Evolutionary conservation across 37 sponge, comb jelly and placozoan species (phyloP).

Genomic region (Oopsacas minuta): DNA sequence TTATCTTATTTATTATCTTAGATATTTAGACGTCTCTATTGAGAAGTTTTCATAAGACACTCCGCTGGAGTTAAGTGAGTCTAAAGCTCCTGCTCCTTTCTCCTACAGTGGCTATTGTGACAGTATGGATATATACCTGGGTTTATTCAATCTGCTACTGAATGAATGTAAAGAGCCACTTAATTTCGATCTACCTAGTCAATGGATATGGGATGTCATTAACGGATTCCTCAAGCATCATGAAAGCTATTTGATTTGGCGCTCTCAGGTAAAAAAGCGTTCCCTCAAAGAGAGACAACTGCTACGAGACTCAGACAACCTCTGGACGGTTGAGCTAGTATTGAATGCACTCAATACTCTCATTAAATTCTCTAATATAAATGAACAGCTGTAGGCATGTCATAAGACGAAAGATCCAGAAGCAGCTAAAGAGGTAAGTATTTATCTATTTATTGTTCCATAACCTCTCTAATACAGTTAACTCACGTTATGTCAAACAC

Average conservation of each 20-base stretch:
- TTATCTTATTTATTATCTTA: too few species aligned
- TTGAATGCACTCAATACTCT: conserved; percentile 89
- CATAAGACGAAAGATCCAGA: neutral
- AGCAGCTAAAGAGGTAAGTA: neutral
- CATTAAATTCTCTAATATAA: conserved; percentile 77
- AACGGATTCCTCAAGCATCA: conserved; percentile 89
- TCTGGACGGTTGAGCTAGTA: conserved; percentile 85
- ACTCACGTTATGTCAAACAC: too few species aligned
- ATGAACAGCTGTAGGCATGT: conserved; percentile 47
- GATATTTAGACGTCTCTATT: neutral
- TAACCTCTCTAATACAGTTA: too few species aligned
- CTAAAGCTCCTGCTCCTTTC: neutral
- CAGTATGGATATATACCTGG: conserved; percentile 17
- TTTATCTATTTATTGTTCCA: too few species aligned
- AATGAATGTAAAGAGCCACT: conserved; percentile 50
- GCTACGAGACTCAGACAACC: neutral
- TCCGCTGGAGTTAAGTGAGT: neutral
- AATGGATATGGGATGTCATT: conserved; percentile 98
- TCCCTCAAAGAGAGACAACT: neutral
- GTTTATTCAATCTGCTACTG: conserved; percentile 6
- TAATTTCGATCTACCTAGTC: conserved; percentile 72
- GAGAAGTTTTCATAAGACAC: neutral
- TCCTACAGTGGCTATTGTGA: conserved; percentile 4
- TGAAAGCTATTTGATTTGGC: conserved; percentile 3
- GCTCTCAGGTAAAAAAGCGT: neutral